A percentile compares a stretch with the other conserved stretches of the same genome.
These are phyloP conservation scores for Drosophila neonasuta DNA, from an alignment of 2,888 invertebrate species.

Conservation along the genomic window DNA sequence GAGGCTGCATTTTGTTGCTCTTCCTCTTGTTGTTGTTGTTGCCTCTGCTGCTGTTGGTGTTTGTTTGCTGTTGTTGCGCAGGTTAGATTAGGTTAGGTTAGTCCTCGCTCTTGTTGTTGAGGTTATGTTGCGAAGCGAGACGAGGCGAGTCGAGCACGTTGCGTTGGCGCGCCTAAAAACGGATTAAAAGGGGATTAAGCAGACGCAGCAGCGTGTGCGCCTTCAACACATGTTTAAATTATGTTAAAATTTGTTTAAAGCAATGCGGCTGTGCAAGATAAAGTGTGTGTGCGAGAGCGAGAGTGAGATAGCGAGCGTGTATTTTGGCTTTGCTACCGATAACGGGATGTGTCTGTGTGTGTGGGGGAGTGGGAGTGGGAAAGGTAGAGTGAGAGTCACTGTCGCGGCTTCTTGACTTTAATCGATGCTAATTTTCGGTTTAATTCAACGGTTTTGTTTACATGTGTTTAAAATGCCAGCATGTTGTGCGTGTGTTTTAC, in stretches of 20 bases:
- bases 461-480: constrained; percentile 69
- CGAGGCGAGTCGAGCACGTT: constrained; percentile 31
- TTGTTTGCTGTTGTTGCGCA: constrained; percentile 41
- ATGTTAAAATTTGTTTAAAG: constrained; percentile 76
- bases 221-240: constrained; percentile 74
- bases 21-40: constrained; percentile 40
- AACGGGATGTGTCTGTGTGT: constrained; percentile 44
- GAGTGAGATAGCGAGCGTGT: not conserved
- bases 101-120: constrained; percentile 65
- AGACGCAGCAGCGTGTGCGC: constrained; percentile 71
- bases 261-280: constrained; percentile 29
- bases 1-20: constrained; percentile 58
- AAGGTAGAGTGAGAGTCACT: constrained; percentile 2
- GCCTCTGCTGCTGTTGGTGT: constrained; percentile 22
- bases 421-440: constrained; percentile 76
- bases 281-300: constrained; percentile 4
- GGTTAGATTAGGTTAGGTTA: constrained; percentile 60
- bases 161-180: constrained; percentile 62
- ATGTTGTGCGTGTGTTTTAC: constrained; percentile 18
- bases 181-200: constrained; percentile 72
- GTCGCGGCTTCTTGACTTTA: constrained; percentile 70
- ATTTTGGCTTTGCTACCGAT: constrained; percentile 64
- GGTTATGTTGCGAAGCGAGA: constrained; percentile 54
- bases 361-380: constrained; percentile 5
- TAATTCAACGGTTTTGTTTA: constrained; percentile 78